A percentile compares a stretch with the other conserved stretches of the same genome.
Evolutionary conservation across 2,888 invertebrate genomes (phyloP).

Genomic region (Diogma glabrata): DNA sequence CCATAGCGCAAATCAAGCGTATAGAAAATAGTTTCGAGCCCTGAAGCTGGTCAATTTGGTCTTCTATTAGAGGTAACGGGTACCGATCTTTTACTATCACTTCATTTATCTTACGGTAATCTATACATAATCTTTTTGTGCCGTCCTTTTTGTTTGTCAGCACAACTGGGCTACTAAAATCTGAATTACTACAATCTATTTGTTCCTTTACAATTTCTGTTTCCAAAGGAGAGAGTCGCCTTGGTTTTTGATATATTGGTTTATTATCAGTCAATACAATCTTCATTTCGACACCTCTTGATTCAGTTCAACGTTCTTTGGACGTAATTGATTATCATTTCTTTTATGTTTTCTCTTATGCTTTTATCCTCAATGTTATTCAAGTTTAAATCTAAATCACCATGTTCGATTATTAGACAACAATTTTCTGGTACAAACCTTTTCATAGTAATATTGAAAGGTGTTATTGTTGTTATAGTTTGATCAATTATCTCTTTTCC

Average conservation of each 20-base stretch:
- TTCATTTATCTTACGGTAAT: slow-evolving; percentile 20
- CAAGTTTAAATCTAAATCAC: not conserved
- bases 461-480: not conserved
- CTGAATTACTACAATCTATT: slow-evolving; percentile 19
- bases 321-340: not conserved
- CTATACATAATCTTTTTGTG: slow-evolving; percentile 20
- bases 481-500: not conserved
- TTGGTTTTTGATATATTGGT: slow-evolving; percentile 22
- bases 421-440: not conserved
- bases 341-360: not conserved
- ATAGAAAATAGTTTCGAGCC: slow-evolving; percentile 23
- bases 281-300: slow-evolving; percentile 17
- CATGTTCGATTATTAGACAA: not conserved
- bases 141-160: slow-evolving; percentile 22
- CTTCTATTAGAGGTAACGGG: slow-evolving; percentile 24
- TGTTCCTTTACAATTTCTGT: slow-evolving; percentile 21
- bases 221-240: slow-evolving; percentile 21
- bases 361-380: not conserved
- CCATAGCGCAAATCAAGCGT: slow-evolving; percentile 26
- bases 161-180: slow-evolving; percentile 24
- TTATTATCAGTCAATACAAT: slow-evolving; percentile 24
- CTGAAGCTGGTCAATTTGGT: slow-evolving; percentile 23
- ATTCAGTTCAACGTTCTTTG: not conserved
- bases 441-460: not conserved
- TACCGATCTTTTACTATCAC: slow-evolving; percentile 21